Base-by-base conservation (phyloP, 1,140 invertebrate species). In the Brachionus koreanus region DNA sequence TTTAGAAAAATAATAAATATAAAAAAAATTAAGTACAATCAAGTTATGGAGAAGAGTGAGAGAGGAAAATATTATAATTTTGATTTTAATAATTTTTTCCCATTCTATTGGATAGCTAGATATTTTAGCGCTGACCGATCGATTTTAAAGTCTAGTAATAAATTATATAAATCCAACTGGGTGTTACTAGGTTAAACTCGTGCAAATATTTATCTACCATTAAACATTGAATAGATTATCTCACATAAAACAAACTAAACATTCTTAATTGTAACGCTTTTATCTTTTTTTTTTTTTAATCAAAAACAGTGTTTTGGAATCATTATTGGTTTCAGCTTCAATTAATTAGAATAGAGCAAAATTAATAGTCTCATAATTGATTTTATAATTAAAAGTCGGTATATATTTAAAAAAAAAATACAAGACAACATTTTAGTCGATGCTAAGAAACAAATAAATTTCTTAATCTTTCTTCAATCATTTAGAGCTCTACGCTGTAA, bases 91-190 rank as follows among this genome's bases (percentile, higher is more conserved):
- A 65, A 13, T 65, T 33, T 29, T 33, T 33, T 33, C 33, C 63
- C 13, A 33, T 65, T 65, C 29, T 33, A 65, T 57, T 57, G 49
- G 46, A 19, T 52, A 9, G 63, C 33, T 65, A n/a, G 43, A 3
- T 65, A n/a, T 33, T 33, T 25, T 10, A 37, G 29, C 29, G 29
- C 63, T 65, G 63, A 65, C 63, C 63, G 65, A 37, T 69, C 65
- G 29, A 69, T 69, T 69, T 19, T 19, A 33, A 39, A 69, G 65
- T 69, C 65, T 42, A 69, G 65, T 37, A 69, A 69, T 69, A 69
- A 69, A 69, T 69, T 69, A 69, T 16, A 37, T 65, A 65, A 33
- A 65, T 33, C 19, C 9, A 63, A 25, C 7, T 57, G 49, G 19
- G 16, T 19, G 43, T 49, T 49, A n/a, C 0, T 49, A 57, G 49